Evolutionary conservation across 2,888 invertebrate genomes (phyloP).

Genomic region (Tenthredo distinguenda): DNA sequence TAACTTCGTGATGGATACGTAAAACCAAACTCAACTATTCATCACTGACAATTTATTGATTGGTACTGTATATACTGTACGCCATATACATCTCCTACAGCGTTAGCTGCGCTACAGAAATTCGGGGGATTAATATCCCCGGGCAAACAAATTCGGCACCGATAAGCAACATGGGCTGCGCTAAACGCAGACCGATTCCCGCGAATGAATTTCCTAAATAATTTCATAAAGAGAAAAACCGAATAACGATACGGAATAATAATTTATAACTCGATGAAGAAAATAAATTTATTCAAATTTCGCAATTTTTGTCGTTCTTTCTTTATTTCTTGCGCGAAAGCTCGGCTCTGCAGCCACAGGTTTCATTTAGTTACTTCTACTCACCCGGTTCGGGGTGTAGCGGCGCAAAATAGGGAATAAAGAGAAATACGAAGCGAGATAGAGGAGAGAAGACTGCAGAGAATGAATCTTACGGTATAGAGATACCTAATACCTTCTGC

Average conservation of each 20-base stretch:
- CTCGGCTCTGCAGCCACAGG: background rate
- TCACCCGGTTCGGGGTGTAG: background rate
- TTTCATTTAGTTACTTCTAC: background rate
- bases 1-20: conserved; percentile 34
- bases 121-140: conserved; percentile 35
- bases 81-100: background rate
- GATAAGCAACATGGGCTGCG: conserved; percentile 1
- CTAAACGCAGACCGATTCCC: no score
- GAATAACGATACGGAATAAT: background rate
- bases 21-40: conserved; percentile 42
- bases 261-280: background rate
- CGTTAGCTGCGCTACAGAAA: background rate
- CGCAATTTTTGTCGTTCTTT: background rate
- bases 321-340: background rate
- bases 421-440: background rate
- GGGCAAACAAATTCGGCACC: background rate
- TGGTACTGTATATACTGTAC: background rate
- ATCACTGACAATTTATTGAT: conserved; percentile 49
- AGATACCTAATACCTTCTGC: conserved; percentile 23
- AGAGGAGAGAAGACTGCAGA: background rate
- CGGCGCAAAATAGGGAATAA: background rate
- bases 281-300: background rate
- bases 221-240: background rate
- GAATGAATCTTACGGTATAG: background rate
- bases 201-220: conserved; percentile 11